phyloP scores from a whole-genome alignment of 2,113 vertebrate species.

The Tyto alba region DNA sequence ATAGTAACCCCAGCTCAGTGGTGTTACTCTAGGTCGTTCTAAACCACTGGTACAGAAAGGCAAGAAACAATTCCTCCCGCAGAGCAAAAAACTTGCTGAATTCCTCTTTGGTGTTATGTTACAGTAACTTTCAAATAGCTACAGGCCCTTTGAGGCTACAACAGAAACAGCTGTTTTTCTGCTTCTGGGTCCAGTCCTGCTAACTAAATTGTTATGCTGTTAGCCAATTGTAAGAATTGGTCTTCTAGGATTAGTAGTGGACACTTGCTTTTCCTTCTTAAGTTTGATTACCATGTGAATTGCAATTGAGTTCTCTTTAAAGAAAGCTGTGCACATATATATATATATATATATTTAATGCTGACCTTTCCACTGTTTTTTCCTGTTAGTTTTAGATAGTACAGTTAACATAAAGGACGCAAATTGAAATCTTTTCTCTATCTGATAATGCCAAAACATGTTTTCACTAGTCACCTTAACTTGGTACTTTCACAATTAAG shows the following conservation, averaged over 20 bases:
- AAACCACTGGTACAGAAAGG: constrained; percentile 61
- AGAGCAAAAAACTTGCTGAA: constrained; percentile 65
- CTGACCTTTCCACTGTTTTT: not conserved
- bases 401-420: not conserved
- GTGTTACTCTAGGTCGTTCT: constrained; percentile 88
- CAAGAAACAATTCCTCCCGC: constrained; percentile 74
- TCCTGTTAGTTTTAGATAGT: not conserved
- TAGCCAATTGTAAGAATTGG: not conserved
- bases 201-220: not conserved
- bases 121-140: constrained; percentile 60
- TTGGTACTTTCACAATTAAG: not conserved
- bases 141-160: constrained; percentile 3
- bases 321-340: not conserved
- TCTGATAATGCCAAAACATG: not conserved
- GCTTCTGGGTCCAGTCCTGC: not conserved
- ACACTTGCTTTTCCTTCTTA: not conserved
- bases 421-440: not conserved
- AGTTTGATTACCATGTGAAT: not conserved
- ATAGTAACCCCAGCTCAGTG: constrained; percentile 81
- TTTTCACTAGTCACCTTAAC: not conserved
- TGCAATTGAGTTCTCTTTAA: not conserved
- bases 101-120: constrained; percentile 72
- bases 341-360: not conserved
- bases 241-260: not conserved
- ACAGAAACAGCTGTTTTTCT: constrained; percentile 47